Percentiles rank a stretch among this genome's conserved stretches.
phyloP scores from a whole-genome alignment of 2,888 invertebrate genomes.

The Beris chalybata region DNA sequence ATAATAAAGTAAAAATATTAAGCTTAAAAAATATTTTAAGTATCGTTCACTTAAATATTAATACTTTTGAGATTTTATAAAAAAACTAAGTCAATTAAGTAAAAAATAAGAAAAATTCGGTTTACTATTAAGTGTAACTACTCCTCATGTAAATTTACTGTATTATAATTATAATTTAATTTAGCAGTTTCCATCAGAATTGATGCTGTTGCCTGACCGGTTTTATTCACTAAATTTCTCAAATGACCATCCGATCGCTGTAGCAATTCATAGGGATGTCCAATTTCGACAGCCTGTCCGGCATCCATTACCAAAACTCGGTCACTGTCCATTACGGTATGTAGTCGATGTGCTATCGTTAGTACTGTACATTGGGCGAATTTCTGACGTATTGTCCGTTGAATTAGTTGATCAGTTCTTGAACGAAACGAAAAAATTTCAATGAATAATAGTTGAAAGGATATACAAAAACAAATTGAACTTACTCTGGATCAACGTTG shows the following conservation, averaged over 20 bases:
- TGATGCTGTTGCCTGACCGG: slow-evolving; percentile 62
- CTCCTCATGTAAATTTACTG: not conserved
- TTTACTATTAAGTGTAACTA: not conserved
- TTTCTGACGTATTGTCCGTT: slow-evolving; percentile 20
- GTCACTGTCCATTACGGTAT: slow-evolving; percentile 41
- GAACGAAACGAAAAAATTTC: not conserved
- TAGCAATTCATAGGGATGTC: slow-evolving; percentile 68
- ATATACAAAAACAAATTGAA: slow-evolving; percentile 50
- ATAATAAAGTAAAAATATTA: too few species aligned
- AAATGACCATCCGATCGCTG: slow-evolving; percentile 60
- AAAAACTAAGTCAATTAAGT: too few species aligned
- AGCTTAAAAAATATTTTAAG: too few species aligned
- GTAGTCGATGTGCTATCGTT: slow-evolving; percentile 40
- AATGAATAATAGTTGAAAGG: not conserved
- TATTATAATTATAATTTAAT: slow-evolving; percentile 44
- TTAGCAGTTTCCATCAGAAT: slow-evolving; percentile 60
- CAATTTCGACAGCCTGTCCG: slow-evolving; percentile 68
- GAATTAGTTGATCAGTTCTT: slow-evolving; percentile 26
- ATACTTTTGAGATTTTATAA: too few species aligned
- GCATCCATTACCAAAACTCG: slow-evolving; percentile 34
- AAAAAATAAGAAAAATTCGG: too few species aligned
- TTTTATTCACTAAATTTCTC: slow-evolving; percentile 65
- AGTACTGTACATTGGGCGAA: slow-evolving; percentile 25
- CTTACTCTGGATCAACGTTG: slow-evolving; percentile 74
- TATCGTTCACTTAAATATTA: too few species aligned